These are phyloP conservation scores for Tiliacea citrago DNA, from an alignment of 2,888 invertebrate species.

Conservation along the genomic window DNA sequence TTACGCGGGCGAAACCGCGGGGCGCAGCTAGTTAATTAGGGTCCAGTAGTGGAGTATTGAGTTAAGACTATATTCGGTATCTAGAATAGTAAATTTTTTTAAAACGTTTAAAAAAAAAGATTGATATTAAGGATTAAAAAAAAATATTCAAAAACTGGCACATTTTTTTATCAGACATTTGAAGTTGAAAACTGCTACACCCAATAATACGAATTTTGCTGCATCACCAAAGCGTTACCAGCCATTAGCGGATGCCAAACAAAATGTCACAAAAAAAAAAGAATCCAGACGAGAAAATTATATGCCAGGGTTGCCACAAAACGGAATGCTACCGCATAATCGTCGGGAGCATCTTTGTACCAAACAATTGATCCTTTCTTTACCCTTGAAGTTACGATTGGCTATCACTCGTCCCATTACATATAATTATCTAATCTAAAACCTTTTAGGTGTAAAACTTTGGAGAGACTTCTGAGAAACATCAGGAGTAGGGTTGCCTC, in stretches of 20 bases:
- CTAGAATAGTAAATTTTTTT: too few relatives aligned
- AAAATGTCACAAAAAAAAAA: conserved; percentile 59
- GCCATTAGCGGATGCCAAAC: conserved; percentile 63
- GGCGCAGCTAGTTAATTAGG: too few relatives aligned
- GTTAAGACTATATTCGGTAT: too few relatives aligned
- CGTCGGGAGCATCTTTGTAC: conserved; percentile 80
- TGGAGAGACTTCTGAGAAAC: conserved; percentile 87
- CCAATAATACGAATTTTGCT: conserved; percentile 43
- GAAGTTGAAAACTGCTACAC: too few relatives aligned
- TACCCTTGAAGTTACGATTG: conserved; percentile 74
- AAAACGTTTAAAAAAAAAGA: too few relatives aligned
- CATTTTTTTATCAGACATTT: too few relatives aligned
- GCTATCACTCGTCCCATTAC: conserved; percentile 82
- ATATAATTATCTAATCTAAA: conserved; percentile 90
- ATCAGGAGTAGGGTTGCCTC: conserved; percentile 69
- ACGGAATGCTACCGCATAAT: conserved; percentile 84
- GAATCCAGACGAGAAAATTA: conserved; percentile 81
- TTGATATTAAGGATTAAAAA: too few relatives aligned
- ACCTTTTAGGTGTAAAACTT: conserved; percentile 87
- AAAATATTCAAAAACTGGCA: too few relatives aligned
- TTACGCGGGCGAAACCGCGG: too few relatives aligned
- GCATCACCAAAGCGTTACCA: conserved; percentile 59
- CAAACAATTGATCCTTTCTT: conserved; percentile 74
- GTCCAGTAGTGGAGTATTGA: too few relatives aligned
- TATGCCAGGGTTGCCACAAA: conserved; percentile 71